Evolutionary conservation across 2,113 vertebrate genomes (phyloP), one percentile per base, ranked within the genome.

Genomic region (Onychorhynchus coronatus): DNA sequence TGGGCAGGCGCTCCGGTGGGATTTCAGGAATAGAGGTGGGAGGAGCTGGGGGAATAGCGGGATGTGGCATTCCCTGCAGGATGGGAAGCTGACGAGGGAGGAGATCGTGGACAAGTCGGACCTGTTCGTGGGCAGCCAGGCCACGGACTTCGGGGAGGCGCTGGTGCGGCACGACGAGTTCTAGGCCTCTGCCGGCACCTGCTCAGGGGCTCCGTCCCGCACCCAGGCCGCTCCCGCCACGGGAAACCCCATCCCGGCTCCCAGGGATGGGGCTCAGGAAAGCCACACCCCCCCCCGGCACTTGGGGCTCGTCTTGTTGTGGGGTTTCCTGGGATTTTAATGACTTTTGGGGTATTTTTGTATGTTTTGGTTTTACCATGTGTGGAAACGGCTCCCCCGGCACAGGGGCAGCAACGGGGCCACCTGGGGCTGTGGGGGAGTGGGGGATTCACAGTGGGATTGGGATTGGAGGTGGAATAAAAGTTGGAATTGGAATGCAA

Each of bases 61-160:
- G 68, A 24, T 24, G 41, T 49, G 89, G 59, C 67, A 2, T 61
- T 79, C 96, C 75, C 53, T 55, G 67, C 94, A 99, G 99, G 99
- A 99, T 5, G 98, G 99, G 55, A 99, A 98, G 86, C 98, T 99
- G n/a, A 98, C 98, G 67, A 98, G 98, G 93, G 97, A 98, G 78
- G 99, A 99, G 94, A 99, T 99, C 52, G 97, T 99, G 62, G 98
- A 98, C 78, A 99, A 99, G 76, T 99, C 98, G 8, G 99, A 99
- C 71, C 94, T 99, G 89, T 99, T 99, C 89, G 99, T 99, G 79
- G 99, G 99, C 65, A 99, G 99, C 94, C 99, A 99, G 95, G 99
- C 99, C 93, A 99, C 99, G 52, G 98, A 99, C 96, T 99, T 99
- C 24, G 99, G 99, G 8, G 99, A 99, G 91, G 99, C 99, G 12